Conservation (phyloP, 23 tunicate species). For the Aplidium turbinatum region DNA sequence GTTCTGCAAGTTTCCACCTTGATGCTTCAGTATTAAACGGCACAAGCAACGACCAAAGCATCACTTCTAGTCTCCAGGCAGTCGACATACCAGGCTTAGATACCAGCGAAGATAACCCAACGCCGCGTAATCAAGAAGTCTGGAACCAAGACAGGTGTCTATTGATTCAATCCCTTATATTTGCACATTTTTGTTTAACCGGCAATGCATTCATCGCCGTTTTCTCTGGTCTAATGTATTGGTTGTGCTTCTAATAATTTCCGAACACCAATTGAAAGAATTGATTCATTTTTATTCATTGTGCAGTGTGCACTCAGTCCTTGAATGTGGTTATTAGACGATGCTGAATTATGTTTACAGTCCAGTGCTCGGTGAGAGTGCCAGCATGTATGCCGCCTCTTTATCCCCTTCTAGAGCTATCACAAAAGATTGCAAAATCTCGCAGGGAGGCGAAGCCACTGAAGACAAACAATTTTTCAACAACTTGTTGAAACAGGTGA, state of each 20-base stretch:
- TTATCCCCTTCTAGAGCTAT: not conserved
- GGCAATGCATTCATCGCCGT: too few species aligned
- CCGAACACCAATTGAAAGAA: too few species aligned
- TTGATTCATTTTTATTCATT: too few species aligned
- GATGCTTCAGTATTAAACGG: not conserved
- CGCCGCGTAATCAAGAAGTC: not conserved
- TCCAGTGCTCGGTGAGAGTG: slow-evolving; percentile 57
- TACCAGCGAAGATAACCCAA: slow-evolving; percentile 17
- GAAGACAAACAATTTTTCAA: slow-evolving; percentile 42
- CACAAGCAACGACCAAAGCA: slow-evolving; percentile 7
- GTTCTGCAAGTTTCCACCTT: slow-evolving; percentile 7
- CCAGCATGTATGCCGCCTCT: slow-evolving; percentile 45
- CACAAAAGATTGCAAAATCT: not conserved
- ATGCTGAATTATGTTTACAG: not conserved
- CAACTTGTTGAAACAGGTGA: slow-evolving; percentile 53
- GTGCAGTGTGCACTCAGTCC: too few species aligned
- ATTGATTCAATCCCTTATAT: too few species aligned
- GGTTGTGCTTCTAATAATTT: too few species aligned
- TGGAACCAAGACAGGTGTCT: slow-evolving; percentile 1
- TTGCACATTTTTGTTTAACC: too few species aligned
- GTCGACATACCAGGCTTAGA: slow-evolving; percentile 29
- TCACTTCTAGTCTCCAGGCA: slow-evolving; percentile 8
- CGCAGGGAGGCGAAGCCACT: too few species aligned
- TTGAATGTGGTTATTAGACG: too few species aligned
- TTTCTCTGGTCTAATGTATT: too few species aligned